Evolutionary conservation across 2,888 invertebrate genomes (phyloP).

Genomic region (Rhagium mordax): DNA sequence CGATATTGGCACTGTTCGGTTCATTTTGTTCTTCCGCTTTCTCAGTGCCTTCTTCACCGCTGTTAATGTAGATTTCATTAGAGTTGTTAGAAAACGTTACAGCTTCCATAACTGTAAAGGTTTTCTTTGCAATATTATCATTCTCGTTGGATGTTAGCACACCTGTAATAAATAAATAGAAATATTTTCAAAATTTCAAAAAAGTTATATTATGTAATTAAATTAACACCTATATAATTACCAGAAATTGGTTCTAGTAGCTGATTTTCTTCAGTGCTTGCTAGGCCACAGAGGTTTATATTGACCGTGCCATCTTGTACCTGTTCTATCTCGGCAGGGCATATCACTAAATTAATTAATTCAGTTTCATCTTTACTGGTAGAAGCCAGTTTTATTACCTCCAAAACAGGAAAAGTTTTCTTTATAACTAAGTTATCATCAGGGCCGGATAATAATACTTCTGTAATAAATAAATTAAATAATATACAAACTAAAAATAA

Average conservation of each 20-base stretch:
- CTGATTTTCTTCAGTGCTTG: neutral
- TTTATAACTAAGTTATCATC: neutral
- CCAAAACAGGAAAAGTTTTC: neutral
- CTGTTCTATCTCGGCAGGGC: neutral
- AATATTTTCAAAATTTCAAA: neutral
- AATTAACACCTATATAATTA: neutral
- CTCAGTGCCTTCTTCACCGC: neutral
- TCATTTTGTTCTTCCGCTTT: constrained; percentile 13
- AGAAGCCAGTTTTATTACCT: neutral
- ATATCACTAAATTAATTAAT: neutral
- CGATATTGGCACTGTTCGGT: neutral
- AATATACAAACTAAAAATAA: neutral
- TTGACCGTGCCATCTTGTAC: constrained; percentile 6
- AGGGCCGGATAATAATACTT: neutral
- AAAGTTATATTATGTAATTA: neutral
- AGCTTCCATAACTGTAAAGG: neutral
- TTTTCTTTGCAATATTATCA: neutral
- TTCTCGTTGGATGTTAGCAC: constrained; percentile 7
- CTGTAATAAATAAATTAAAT: neutral
- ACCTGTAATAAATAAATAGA: constrained; percentile 11
- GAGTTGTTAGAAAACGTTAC: neutral
- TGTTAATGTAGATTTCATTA: constrained; percentile 14
- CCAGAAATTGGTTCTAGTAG: neutral
- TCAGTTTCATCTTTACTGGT: neutral
- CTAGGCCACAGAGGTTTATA: neutral